Percentiles rank a stretch among this genome's conserved stretches.
These are phyloP conservation scores for Corvus hawaiiensis DNA, from an alignment of 2,113 vertebrate genomes.

Conservation along the genomic window DNA sequence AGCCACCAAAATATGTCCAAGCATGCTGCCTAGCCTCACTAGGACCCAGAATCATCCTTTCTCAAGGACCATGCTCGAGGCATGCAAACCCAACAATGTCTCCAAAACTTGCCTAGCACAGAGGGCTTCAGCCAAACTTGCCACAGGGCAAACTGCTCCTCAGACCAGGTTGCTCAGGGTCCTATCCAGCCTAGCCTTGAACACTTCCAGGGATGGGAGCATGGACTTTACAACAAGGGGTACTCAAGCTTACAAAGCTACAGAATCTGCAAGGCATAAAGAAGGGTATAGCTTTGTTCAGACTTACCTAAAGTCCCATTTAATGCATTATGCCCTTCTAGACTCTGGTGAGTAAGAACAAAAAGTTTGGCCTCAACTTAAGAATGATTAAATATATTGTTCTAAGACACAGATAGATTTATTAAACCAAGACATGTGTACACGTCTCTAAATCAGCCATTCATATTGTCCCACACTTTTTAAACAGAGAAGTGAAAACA, in stretches of 20 bases:
- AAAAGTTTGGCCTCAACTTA: neutral
- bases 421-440: neutral
- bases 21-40: neutral
- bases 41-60: neutral
- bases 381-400: neutral
- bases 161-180: neutral
- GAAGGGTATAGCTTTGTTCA: neutral
- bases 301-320: neutral
- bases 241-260: neutral
- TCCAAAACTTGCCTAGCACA: neutral
- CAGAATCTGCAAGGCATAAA: neutral
- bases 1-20: neutral
- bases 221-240: neutral
- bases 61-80: neutral
- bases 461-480: neutral
- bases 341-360: neutral
- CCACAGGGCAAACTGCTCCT: neutral
- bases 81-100: neutral
- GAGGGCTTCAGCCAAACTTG: neutral
- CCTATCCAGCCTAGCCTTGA: neutral
- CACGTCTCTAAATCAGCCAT: neutral
- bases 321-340: neutral
- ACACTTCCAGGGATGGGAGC: neutral
- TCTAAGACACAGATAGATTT: neutral
- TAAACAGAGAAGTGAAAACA: neutral